Evolutionary conservation across 2,113 vertebrate species (phyloP).

Genomic region (Solenodon paradoxus): DNA sequence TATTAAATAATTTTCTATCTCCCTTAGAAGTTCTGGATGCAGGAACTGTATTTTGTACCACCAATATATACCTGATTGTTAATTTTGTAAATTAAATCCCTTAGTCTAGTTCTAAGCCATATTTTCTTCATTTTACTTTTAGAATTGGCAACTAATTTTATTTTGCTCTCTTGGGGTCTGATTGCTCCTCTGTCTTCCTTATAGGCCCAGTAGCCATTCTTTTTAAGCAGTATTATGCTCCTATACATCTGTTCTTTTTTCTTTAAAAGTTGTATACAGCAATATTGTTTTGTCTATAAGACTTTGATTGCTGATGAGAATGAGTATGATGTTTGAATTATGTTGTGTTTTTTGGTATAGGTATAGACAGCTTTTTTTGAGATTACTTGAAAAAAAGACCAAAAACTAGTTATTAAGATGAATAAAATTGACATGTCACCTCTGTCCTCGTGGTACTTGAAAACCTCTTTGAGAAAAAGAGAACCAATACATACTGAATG

Average conservation of each 20-base stretch:
- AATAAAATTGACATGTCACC: no score
- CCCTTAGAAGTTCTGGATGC: background rate
- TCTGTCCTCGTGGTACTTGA: no score
- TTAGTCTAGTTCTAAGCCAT: background rate
- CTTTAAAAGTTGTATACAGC: background rate
- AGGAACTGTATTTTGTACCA: background rate
- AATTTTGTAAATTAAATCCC: background rate
- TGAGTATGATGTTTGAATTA: background rate
- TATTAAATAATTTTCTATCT: background rate
- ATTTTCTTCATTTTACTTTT: background rate
- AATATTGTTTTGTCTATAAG: background rate
- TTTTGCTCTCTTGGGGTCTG: background rate
- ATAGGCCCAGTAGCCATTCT: background rate
- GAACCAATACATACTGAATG: no score
- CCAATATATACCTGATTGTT: background rate
- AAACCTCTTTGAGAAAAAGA: no score
- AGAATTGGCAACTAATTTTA: background rate
- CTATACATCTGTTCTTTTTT: background rate
- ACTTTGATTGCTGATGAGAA: background rate
- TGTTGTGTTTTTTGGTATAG: background rate
- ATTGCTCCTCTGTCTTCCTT: background rate
- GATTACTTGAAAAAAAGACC: no score
- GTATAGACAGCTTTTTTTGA: background rate
- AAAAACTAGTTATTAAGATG: no score
- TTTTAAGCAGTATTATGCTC: background rate